Percentiles rank a stretch among this genome's conserved stretches.
These are phyloP conservation scores for Characodon lateralis DNA, from an alignment of 2,797 vertebrate genomes.

Conservation along the genomic window DNA sequence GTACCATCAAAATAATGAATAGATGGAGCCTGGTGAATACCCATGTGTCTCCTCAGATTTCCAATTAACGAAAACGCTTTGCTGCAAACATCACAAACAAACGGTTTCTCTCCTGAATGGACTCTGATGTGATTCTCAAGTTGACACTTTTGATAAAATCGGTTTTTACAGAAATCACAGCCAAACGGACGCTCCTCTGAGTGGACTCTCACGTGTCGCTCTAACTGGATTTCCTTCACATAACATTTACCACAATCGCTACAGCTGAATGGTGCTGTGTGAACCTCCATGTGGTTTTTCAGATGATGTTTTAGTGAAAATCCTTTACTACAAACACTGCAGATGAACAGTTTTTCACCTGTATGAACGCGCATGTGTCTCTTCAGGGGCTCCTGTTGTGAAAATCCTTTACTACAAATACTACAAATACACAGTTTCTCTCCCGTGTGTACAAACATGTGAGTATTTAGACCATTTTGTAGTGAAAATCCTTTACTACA, in stretches of 20 bases:
- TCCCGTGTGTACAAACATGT: neutral
- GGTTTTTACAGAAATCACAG: neutral
- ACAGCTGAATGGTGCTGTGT: neutral
- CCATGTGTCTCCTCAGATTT: too few species aligned
- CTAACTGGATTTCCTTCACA: neutral
- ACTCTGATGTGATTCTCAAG: neutral
- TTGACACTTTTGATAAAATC: neutral
- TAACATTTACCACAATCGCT: neutral
- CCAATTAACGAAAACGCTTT: too few species aligned
- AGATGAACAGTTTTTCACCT: neutral
- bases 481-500: neutral
- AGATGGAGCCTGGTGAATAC: too few species aligned
- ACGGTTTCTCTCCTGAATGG: neutral
- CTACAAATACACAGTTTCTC: neutral
- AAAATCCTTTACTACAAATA: neutral
- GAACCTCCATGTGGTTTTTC: neutral
- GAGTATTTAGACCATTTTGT: neutral
- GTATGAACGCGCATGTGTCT: neutral
- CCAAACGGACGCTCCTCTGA: neutral
- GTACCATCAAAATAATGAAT: too few species aligned
- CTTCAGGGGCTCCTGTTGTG: neutral
- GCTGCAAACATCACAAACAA: neutral
- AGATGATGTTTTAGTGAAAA: neutral
- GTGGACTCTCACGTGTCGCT: neutral
- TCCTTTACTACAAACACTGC: neutral